phyloP scores from a whole-genome alignment of 2,888 invertebrate species.

The Rhimphoctona megacephalus region DNA sequence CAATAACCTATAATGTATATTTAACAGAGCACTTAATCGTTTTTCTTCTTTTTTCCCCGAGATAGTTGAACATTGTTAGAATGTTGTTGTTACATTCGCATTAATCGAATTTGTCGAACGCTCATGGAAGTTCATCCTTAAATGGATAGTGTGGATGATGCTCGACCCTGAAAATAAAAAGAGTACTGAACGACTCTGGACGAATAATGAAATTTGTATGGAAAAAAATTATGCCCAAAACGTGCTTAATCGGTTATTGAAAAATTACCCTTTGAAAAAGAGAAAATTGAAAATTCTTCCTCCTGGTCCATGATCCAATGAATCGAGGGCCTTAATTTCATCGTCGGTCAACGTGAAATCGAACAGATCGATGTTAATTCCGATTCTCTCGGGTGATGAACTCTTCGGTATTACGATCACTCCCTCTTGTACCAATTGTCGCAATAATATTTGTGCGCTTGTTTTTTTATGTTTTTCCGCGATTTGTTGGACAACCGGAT shows the following conservation, averaged over 20 bases:
- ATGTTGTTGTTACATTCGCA: slow-evolving; percentile 44
- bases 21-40: slow-evolving; percentile 10
- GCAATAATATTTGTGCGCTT: slow-evolving; percentile 90
- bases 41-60: slow-evolving; percentile 12
- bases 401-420: slow-evolving; percentile 93
- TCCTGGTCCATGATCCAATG: slow-evolving; percentile 87
- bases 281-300: slow-evolving; percentile 90
- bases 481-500: slow-evolving; percentile 87
- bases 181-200: neutral
- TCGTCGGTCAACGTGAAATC: slow-evolving; percentile 87
- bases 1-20: neutral
- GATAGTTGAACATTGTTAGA: slow-evolving; percentile 57
- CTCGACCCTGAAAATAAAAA: slow-evolving; percentile 86
- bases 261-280: slow-evolving; percentile 83
- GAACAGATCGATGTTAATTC: slow-evolving; percentile 89
- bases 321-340: slow-evolving; percentile 86
- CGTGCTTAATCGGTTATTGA: neutral
- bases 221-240: neutral
- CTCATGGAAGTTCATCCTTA: slow-evolving; percentile 74
- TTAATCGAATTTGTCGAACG: slow-evolving; percentile 5
- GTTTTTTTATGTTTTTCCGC: slow-evolving; percentile 87
- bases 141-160: slow-evolving; percentile 91
- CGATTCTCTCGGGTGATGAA: slow-evolving; percentile 89
- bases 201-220: neutral
- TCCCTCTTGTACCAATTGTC: slow-evolving; percentile 89